Evolutionary conservation across 2,888 invertebrate genomes (phyloP).

Genomic region (Pristionchus arcanus): DNA sequence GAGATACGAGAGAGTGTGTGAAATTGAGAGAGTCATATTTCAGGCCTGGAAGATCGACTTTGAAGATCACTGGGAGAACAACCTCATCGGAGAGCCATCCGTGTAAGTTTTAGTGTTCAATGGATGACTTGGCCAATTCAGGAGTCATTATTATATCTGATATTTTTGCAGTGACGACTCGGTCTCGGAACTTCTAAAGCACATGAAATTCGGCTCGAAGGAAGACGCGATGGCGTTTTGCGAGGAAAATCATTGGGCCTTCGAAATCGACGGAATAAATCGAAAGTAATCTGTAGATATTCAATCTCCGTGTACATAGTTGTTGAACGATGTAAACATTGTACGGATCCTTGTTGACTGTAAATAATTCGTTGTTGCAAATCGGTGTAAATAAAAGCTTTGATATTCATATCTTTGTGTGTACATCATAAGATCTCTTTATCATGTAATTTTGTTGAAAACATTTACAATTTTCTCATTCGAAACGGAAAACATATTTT

Average conservation of each 20-base stretch:
- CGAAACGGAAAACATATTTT: background rate
- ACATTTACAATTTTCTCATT: too few relatives aligned
- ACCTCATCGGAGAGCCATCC: slow-evolving; percentile 93
- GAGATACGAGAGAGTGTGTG: too few relatives aligned
- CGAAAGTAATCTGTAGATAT: background rate
- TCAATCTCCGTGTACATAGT: background rate
- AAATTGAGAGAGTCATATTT: too few relatives aligned
- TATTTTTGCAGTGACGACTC: slow-evolving; percentile 89
- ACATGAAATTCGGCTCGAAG: slow-evolving; percentile 86
- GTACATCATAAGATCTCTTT: background rate
- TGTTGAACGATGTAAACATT: background rate
- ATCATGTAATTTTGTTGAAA: too few relatives aligned
- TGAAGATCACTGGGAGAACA: slow-evolving; percentile 98
- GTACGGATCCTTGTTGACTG: background rate
- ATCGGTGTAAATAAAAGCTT: background rate
- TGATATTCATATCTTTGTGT: background rate
- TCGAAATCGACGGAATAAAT: slow-evolving; percentile 85
- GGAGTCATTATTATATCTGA: background rate
- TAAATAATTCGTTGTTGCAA: background rate
- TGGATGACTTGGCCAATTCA: too few relatives aligned
- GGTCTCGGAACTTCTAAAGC: slow-evolving; percentile 89
- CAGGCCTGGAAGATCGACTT: slow-evolving; percentile 93
- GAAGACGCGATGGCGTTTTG: slow-evolving; percentile 94
- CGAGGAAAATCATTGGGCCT: slow-evolving; percentile 94
- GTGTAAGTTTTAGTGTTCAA: slow-evolving; percentile 82